Base-by-base conservation (phyloP, 2,888 invertebrate genomes). In the Euphydryas editha region DNA sequence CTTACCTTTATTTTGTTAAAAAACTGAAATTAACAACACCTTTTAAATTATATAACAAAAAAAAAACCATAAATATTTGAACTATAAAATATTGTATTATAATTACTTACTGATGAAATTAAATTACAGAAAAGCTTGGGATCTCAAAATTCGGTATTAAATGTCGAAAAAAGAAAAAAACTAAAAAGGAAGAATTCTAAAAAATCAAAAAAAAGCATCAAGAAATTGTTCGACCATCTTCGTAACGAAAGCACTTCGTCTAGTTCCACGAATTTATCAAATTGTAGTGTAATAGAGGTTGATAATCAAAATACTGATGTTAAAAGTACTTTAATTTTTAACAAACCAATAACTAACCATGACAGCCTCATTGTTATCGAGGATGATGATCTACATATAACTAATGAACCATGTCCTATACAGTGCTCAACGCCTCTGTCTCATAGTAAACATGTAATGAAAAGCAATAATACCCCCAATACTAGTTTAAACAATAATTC, bases 371-470 rank as follows among this genome's bases (percentile, higher is more conserved):
- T 82, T 2, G 77, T 83, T 10, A 73, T 73, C 36, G 82, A 86
- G 67, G 81, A 85, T 37, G 79, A 81, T n/a, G 65, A 77, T 20
- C 37, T 73, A 1, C 54, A 68, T 1, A 74, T 70, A 11, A 76
- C 70, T 30, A 73, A 68, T 20, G 58, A 58, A 15, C 61, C 69
- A 10, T 68, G 69, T 11, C 77, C 81, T 0, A 72, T 81, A 15
- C 76, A 84, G 47, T 84, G 83, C 65, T 88, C 90, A 0, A 89
- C 88, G 6, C 89, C 89, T 0, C 76, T 81, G 0, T 62, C 62
- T 3, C 74, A 67, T 42, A 69, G 62, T 37, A 67, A 60, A 30
- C 56, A 54, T 44, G 21, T 54, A 18, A 47, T 61, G 54, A 51
- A 63, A 56, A 51, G 51, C 66, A 61, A 37, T 11, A 36, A 62